phyloP scores from a whole-genome alignment of 1,140 invertebrate species.

The Drosophila guanche region DNA sequence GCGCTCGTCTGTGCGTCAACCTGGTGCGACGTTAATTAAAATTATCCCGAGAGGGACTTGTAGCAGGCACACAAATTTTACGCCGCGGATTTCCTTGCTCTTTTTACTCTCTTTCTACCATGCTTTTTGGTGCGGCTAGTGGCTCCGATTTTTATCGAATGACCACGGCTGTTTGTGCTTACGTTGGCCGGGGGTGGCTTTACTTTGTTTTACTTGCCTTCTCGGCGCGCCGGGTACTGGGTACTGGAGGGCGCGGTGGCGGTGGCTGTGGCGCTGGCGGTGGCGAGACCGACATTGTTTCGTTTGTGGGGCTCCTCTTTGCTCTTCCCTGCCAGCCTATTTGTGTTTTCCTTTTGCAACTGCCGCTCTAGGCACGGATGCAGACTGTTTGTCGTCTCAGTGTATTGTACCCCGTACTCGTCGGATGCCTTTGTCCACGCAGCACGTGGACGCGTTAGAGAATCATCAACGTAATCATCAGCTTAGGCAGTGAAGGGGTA shows the following conservation, averaged over 20 bases:
- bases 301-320: slow-evolving; percentile 5
- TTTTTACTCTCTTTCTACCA: slow-evolving; percentile 17
- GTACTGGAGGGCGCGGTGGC: too few species aligned
- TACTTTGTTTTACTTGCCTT: too few species aligned
- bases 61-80: slow-evolving; percentile 3
- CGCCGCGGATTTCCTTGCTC: slow-evolving; percentile 16
- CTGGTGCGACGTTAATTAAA: slow-evolving; percentile 22
- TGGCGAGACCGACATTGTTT: not conserved
- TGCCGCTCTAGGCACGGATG: not conserved
- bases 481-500: too few species aligned
- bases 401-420: too few species aligned
- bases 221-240: too few species aligned
- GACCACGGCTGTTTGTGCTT: too few species aligned
- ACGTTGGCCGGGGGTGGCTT: too few species aligned
- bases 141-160: slow-evolving; percentile 3
- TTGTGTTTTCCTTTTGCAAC: not conserved
- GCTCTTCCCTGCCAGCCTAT: not conserved
- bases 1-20: too few species aligned
- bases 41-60: slow-evolving; percentile 9
- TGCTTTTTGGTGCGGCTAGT: not conserved
- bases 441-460: too few species aligned
- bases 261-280: not conserved
- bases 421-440: too few species aligned
- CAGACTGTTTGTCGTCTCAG: not conserved
- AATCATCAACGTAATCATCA: too few species aligned